Conservation (phyloP, 1,140 invertebrate genomes). For the Tribolium castaneum region DNA sequence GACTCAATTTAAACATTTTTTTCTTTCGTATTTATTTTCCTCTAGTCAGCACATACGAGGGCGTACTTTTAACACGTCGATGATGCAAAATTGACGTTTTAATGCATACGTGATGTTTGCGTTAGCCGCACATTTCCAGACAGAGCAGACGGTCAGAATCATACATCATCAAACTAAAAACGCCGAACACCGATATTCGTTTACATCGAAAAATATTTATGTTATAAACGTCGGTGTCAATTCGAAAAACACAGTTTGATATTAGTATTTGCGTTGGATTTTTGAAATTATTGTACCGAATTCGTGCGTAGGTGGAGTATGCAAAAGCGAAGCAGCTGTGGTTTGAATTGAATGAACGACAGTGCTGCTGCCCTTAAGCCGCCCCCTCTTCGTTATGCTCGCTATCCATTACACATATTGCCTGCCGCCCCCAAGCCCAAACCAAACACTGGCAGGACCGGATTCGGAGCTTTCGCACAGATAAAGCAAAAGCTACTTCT, state of each 20-base stretch:
- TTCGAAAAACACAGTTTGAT: background rate
- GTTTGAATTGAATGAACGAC: constrained; percentile 32
- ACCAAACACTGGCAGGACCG: constrained; percentile 46
- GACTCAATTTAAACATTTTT: too few species aligned
- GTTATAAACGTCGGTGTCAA: background rate
- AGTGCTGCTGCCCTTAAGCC: constrained; percentile 26
- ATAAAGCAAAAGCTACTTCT: background rate
- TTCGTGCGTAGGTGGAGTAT: constrained; percentile 7
- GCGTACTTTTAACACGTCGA: constrained; percentile 43
- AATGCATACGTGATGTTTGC: constrained; percentile 44
- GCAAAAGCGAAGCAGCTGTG: constrained; percentile 21
- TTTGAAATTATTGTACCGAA: background rate
- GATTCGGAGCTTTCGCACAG: background rate
- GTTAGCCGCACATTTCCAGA: constrained; percentile 23
- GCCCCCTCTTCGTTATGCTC: constrained; percentile 40
- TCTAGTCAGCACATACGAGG: too few species aligned
- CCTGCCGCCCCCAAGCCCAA: constrained; percentile 51
- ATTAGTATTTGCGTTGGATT: background rate
- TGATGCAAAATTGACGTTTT: constrained; percentile 48
- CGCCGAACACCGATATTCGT: constrained; percentile 21
- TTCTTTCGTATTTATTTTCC: too few species aligned
- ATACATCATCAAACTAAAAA: constrained; percentile 30
- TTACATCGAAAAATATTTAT: constrained; percentile 32
- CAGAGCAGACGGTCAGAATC: constrained; percentile 23
- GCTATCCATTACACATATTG: constrained; percentile 60